Percentiles rank a stretch among this genome's conserved stretches.
Conservation (phyloP, 2,113 vertebrate genomes). For the Chelonoidis abingdonii region DNA sequence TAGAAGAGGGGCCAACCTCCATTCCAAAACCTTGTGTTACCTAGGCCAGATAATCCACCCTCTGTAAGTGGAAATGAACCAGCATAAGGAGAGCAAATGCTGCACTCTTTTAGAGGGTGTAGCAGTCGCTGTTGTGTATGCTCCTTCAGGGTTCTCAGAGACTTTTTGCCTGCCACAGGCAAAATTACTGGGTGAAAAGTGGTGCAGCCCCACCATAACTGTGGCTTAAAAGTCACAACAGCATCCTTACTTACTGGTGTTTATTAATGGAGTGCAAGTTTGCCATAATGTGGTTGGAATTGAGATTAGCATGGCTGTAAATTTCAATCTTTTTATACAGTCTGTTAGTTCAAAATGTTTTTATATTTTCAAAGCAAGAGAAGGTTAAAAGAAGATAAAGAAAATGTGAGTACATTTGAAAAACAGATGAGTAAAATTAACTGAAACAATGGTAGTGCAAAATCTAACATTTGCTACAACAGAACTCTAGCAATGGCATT, state of each 20-base stretch:
- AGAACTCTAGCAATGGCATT: neutral
- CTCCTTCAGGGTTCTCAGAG: accelerated
- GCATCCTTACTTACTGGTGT: neutral
- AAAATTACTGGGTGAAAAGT: neutral
- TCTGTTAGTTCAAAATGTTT: neutral
- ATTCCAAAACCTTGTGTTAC: neutral
- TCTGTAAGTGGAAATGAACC: neutral
- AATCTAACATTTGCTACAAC: constrained; percentile 29
- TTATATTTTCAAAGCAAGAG: neutral
- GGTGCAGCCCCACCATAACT: neutral
- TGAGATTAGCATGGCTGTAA: neutral
- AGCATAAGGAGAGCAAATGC: accelerated
- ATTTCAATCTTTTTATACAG: neutral
- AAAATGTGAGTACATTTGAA: constrained; percentile 25
- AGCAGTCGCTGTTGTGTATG: neutral
- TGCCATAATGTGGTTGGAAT: neutral
- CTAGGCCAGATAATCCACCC: neutral
- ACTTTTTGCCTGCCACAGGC: neutral
- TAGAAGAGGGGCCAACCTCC: accelerated
- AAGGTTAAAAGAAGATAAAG: constrained; percentile 9
- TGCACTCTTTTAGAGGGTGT: accelerated
- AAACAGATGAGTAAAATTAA: constrained; percentile 55
- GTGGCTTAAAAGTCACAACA: neutral
- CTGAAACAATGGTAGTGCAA: constrained; percentile 28
- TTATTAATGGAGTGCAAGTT: neutral